A percentile compares a stretch with the other conserved stretches of the same genome.
phyloP scores from a whole-genome alignment of 2,888 invertebrate genomes.

The Halocaridina rubra region DNA sequence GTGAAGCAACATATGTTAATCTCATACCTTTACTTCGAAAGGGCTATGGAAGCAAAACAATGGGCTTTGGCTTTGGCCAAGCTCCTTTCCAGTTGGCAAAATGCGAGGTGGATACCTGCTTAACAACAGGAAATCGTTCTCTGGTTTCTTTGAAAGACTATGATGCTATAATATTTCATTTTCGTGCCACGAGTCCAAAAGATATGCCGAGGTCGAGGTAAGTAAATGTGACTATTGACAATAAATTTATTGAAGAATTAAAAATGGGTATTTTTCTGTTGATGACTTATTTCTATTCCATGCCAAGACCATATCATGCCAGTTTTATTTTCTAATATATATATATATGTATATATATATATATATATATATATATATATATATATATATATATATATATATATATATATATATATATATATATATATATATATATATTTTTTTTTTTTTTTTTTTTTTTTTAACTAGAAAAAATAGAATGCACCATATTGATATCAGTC shows the following conservation, averaged over 20 bases:
- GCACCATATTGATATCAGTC: too few species aligned
- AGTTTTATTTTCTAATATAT: not conserved
- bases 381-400: not conserved
- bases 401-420: not conserved
- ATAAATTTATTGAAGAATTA: not conserved
- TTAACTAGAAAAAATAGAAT: too few species aligned
- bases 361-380: not conserved
- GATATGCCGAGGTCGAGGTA: conserved; percentile 42
- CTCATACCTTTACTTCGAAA: not conserved
- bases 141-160: conserved; percentile 13
- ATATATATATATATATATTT: not conserved
- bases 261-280: not conserved
- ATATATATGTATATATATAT: not conserved
- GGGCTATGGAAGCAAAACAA: conserved; percentile 15
- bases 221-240: not conserved
- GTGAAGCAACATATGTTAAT: too few species aligned
- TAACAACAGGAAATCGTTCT: conserved; percentile 1
- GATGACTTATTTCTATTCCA: not conserved
- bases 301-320: not conserved
- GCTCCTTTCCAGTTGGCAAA: conserved; percentile 7
- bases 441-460: too few species aligned
- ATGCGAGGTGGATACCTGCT: conserved; percentile 3
- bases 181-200: conserved; percentile 13
- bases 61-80: conserved; percentile 2
- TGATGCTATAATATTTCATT: conserved; percentile 63